Evolutionary conservation across 2,888 invertebrate genomes (phyloP), one percentile per base, ranked within the genome.

Genomic region (Pristionchus exspectatus): DNA sequence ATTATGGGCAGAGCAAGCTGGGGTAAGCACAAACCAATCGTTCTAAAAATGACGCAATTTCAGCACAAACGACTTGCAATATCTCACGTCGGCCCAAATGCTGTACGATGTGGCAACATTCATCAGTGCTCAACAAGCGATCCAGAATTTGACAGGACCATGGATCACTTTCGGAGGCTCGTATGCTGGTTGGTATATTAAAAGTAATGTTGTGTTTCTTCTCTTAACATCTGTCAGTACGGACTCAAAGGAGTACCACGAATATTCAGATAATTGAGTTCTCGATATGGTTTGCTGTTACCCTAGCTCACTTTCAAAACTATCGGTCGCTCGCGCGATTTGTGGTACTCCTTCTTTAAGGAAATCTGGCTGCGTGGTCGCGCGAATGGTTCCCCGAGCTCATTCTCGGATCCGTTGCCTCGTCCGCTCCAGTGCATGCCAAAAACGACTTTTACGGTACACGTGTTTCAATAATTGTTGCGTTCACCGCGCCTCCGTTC

Each of bases 161-260:
- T 98, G 98, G 98, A 97, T 98, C 91, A 97, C 97, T 1, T 98
- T 98, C 95, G 98, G 98, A 24, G 98, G 98, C 3, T 98, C 98
- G 0, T 92, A 91, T 87, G 90, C 91, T 24, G 92, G 91, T 90
- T 9, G 24, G 87, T 18, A n/a, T n/a, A n/a, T n/a, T n/a, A n/a
- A n/a, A n/a, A n/a, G n/a, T n/a, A n/a, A n/a, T n/a, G n/a, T n/a
- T n/a, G n/a, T n/a, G n/a, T n/a, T n/a, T n/a, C n/a, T n/a, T n/a
- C n/a, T n/a, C n/a, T n/a, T n/a, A n/a, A 27, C 10, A n/a, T 7
- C n/a, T 24, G 24, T 4, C 21, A 5, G 30, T n/a, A 83, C 7
- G 18, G 21, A 16, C 10, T 83, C 18, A 18, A 63, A 18, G 21
- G 63, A 63, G 21, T 5, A 27, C 18, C 10, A 77, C 38, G 16